These are phyloP conservation scores for Agrochola circellaris DNA, from an alignment of 2,888 invertebrate species.

Conservation along the genomic window DNA sequence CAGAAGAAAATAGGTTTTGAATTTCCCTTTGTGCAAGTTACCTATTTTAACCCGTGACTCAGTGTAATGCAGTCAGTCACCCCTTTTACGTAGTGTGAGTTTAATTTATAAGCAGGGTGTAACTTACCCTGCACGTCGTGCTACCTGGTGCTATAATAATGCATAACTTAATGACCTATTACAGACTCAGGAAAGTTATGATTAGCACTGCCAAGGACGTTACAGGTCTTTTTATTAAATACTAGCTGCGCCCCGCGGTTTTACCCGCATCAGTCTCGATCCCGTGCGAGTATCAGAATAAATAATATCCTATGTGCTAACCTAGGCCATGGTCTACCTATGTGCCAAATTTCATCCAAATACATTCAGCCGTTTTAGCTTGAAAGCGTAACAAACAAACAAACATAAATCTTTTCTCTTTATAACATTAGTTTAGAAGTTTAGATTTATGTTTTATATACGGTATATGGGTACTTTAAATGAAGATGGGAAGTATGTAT, in stretches of 20 bases:
- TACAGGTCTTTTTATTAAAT: conserved; percentile 7
- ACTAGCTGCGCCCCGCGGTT: neutral
- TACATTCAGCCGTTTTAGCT: too few relatives aligned
- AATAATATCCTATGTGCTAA: too few relatives aligned
- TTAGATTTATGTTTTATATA: conserved; percentile 10
- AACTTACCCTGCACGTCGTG: conserved; percentile 9
- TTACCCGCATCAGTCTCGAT: too few relatives aligned
- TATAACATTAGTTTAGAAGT: too few relatives aligned
- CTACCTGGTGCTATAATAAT: conserved; percentile 38
- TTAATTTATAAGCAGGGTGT: conserved; percentile 13
- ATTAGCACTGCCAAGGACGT: conserved; percentile 45
- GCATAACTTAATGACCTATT: conserved; percentile 56
- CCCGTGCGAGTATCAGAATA: too few relatives aligned
- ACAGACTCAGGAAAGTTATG: conserved; percentile 42
- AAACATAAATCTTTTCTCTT: too few relatives aligned
- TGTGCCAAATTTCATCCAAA: too few relatives aligned
- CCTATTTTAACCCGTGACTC: conserved; percentile 5
- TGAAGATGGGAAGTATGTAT: neutral
- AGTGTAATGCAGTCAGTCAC: conserved; percentile 16
- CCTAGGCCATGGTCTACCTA: too few relatives aligned
- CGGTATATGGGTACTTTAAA: neutral
- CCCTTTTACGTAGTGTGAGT: conserved; percentile 1
- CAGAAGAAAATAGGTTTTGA: neutral
- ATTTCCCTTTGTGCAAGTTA: conserved; percentile 4
- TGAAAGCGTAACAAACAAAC: too few relatives aligned